Evolutionary conservation across 2,888 invertebrate genomes (phyloP).

Genomic region (Acanthacorydalis orientalis): DNA sequence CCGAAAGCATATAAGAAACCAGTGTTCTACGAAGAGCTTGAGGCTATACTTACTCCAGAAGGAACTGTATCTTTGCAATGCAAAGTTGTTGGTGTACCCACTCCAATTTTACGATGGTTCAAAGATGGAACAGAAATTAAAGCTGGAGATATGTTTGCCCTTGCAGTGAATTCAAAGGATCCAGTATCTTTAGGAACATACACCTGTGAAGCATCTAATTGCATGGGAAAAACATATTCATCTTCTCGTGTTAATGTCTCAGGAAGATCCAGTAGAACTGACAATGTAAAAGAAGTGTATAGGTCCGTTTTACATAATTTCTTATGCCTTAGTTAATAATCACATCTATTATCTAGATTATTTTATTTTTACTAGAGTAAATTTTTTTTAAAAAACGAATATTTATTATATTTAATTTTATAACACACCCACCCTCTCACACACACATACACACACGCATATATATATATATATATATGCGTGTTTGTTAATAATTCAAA

Average conservation of each 20-base stretch:
- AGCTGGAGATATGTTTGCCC: slow-evolving; percentile 76
- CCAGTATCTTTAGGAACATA: slow-evolving; percentile 76
- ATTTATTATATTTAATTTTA: too few species aligned
- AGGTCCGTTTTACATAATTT: slow-evolving; percentile 26
- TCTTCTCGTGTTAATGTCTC: slow-evolving; percentile 71
- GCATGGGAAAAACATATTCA: slow-evolving; percentile 72
- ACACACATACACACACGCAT: too few species aligned
- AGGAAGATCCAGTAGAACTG: slow-evolving; percentile 53
- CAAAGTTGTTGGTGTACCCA: slow-evolving; percentile 82
- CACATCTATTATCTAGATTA: too few species aligned
- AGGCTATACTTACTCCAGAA: slow-evolving; percentile 67
- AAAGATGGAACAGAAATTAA: slow-evolving; percentile 78
- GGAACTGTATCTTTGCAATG: slow-evolving; percentile 84
- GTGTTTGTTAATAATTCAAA: too few species aligned
- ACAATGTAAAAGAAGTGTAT: slow-evolving; percentile 48
- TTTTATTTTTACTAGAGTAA: too few species aligned
- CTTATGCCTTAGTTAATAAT: background rate
- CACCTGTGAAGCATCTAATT: slow-evolving; percentile 75
- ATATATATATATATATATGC: too few species aligned
- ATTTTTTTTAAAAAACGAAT: too few species aligned
- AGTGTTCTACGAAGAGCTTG: slow-evolving; percentile 70
- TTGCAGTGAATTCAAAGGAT: slow-evolving; percentile 70
- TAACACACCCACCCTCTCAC: too few species aligned
- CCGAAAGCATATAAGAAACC: slow-evolving; percentile 80
- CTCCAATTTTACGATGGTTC: slow-evolving; percentile 50